Conservation (phyloP, 2,797 vertebrate species). For the Heteromormyrus szaboi region DNA sequence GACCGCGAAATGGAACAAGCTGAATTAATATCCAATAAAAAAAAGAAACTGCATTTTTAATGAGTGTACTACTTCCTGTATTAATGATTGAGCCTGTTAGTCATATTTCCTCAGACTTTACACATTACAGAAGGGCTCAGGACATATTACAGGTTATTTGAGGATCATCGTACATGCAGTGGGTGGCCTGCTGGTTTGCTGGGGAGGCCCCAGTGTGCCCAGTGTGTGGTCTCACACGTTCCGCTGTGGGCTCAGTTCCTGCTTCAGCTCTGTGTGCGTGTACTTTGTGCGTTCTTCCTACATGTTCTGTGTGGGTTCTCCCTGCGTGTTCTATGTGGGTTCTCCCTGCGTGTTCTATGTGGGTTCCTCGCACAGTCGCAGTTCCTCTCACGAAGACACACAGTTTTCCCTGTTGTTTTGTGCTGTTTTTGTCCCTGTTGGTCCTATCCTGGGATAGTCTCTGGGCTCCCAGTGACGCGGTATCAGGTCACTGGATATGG, state of each 20-base stretch:
- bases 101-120: background rate
- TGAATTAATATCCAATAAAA: background rate
- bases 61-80: background rate
- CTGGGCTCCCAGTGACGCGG: background rate
- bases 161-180: background rate
- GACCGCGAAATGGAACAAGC: background rate
- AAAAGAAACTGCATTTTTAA: background rate
- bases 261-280: background rate
- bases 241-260: background rate
- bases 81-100: background rate
- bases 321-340: background rate
- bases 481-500: background rate
- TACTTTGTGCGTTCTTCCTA: background rate
- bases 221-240: background rate
- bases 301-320: background rate
- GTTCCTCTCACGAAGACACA: background rate
- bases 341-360: background rate
- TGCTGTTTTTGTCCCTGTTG: background rate
- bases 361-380: background rate
- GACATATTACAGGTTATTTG: background rate
- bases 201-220: background rate
- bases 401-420: background rate
- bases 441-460: background rate
- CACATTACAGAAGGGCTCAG: background rate
- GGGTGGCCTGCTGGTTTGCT: background rate